Conservation (phyloP, 2,113 vertebrate species). For the Maccullochella peelii region DNA sequence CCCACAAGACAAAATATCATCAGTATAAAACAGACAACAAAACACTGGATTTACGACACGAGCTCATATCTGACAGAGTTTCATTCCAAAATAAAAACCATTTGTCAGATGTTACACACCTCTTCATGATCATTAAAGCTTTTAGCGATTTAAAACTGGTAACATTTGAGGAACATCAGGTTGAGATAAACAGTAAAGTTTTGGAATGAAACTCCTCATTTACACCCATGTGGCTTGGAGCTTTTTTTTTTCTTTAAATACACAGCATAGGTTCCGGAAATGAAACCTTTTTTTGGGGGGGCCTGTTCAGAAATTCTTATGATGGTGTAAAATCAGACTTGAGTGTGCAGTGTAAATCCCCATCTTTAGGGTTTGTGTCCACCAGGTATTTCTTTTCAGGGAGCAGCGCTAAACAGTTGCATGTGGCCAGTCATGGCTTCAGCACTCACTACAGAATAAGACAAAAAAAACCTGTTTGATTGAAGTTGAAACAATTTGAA, state of each 20-base stretch:
- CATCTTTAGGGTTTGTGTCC: slow-evolving; percentile 52
- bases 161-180: slow-evolving; percentile 4
- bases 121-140: slow-evolving; percentile 2
- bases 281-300: not conserved
- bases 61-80: slow-evolving; percentile 42
- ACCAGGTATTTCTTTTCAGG: slow-evolving; percentile 35
- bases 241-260: slow-evolving; percentile 13
- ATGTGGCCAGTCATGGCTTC: slow-evolving; percentile 10
- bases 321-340: slow-evolving; percentile 36
- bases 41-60: slow-evolving; percentile 50
- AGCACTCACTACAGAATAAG: slow-evolving; percentile 17
- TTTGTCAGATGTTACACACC: slow-evolving; percentile 6
- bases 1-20: slow-evolving; percentile 51
- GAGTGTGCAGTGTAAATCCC: slow-evolving; percentile 38
- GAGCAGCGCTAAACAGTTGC: slow-evolving; percentile 19
- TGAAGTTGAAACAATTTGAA: slow-evolving; percentile 16
- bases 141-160: not conserved
- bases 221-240: slow-evolving; percentile 39
- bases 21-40: slow-evolving; percentile 68
- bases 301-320: not conserved
- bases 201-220: slow-evolving; percentile 51
- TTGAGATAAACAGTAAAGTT: not conserved
- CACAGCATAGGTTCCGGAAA: not conserved
- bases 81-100: slow-evolving; percentile 45
- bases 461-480: not conserved